A percentile compares a stretch with the other conserved stretches of the same genome.
These are phyloP conservation scores for Corvus hawaiiensis DNA, from an alignment of 2,113 vertebrate genomes.

Conservation along the genomic window DNA sequence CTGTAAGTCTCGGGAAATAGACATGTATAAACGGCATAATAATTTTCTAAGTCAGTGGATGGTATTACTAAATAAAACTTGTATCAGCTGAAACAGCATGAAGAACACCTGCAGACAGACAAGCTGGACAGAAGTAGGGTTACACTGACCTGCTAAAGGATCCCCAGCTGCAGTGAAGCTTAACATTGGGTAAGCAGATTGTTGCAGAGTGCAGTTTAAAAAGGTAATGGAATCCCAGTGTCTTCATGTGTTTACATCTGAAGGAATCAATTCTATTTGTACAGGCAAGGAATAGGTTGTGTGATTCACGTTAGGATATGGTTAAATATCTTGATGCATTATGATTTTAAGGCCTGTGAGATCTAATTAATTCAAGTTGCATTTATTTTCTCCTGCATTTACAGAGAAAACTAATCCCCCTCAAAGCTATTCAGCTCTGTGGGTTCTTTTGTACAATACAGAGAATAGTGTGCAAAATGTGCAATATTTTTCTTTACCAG, in stretches of 20 bases:
- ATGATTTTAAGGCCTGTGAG: neutral
- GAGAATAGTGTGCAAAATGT: neutral
- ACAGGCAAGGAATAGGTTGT: neutral
- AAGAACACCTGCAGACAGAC: neutral
- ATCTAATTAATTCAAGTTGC: neutral
- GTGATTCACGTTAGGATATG: neutral
- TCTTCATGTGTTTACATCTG: fast-evolving
- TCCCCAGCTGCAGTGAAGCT: neutral
- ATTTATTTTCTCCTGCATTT: neutral
- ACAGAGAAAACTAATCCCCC: neutral
- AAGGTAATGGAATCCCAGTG: neutral
- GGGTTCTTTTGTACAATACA: neutral
- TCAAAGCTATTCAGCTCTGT: neutral
- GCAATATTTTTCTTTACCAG: neutral
- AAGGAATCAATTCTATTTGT: neutral
- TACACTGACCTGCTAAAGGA: neutral
- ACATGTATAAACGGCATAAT: neutral
- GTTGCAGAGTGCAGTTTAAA: neutral
- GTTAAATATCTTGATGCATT: neutral
- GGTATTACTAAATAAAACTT: neutral
- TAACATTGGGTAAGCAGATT: neutral
- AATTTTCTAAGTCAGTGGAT: neutral
- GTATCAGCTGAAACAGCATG: neutral
- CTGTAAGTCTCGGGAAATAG: neutral
- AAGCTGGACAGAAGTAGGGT: neutral